Evolutionary conservation across 2,888 invertebrate genomes (phyloP), one percentile per base, ranked within the genome.

Genomic region (Unio delphinus): DNA sequence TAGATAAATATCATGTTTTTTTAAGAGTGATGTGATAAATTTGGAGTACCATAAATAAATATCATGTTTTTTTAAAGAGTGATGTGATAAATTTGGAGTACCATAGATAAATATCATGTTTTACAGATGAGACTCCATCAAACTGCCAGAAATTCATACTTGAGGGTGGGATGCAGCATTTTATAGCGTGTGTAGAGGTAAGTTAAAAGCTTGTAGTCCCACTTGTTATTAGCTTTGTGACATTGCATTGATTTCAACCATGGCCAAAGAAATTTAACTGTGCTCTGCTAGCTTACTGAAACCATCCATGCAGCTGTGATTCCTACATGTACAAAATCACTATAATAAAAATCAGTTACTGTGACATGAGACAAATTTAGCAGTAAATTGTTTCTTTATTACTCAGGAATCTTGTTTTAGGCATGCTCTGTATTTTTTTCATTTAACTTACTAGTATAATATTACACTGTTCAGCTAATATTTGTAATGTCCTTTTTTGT

Each of bases 121-220:
- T 71, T 80, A 95, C 95, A 55, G 98, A 99, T 90, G 98, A 99
- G 91, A 98, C 98, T 18, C 95, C 97, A 61, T 93, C 94, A 82
- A 99, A 99, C 92, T 98, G 98, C 91, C 93, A 94, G 89, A 92
- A 95, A 84, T 99, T 99, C 91, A 92, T 99, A 70, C 94, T 95
- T 81, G 94, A 94, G 74, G 92, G 94, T 60, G 99, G 99, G 79
- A 95, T 99, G 95, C 93, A 94, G 80, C 94, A 94, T 82, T 99
- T 99, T 90, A 92, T 96, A 20, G 93, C 93, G 78, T 99, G 98
- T 90, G 93, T 97, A 69, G 92, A 93, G 91, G 96, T 96, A 91
- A 90, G 90, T 89, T 15, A 8, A 30, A 26, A 28, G 28, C n/a
- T 17, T 20, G 28, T 34, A 34, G 7, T 4, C 34, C 7, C 34